These are phyloP conservation scores for Gnathonemus longibarbis DNA, from an alignment of 2,113 vertebrate genomes.

Conservation along the genomic window DNA sequence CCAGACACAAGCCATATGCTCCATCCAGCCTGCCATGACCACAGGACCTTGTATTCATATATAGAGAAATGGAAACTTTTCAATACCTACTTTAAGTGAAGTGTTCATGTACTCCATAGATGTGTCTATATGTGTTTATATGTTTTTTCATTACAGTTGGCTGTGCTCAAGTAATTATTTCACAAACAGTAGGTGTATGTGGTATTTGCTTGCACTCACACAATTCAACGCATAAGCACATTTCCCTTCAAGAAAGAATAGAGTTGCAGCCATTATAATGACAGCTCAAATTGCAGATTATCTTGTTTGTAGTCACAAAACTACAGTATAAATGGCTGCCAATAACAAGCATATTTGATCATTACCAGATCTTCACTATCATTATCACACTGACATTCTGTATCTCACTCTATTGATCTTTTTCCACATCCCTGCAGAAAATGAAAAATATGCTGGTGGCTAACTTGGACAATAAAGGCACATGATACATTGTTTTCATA, in stretches of 20 bases:
- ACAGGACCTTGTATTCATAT: not conserved
- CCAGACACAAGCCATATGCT: slow-evolving; percentile 81
- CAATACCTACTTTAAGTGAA: not conserved
- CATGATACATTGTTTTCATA: slow-evolving; percentile 43
- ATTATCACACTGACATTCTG: not conserved
- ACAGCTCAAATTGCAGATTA: not conserved
- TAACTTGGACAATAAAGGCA: slow-evolving; percentile 37
- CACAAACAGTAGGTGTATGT: not conserved
- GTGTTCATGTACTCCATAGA: not conserved
- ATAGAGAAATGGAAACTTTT: not conserved
- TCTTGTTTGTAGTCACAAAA: not conserved
- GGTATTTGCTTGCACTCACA: not conserved
- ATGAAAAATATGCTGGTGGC: slow-evolving; percentile 28
- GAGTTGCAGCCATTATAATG: not conserved
- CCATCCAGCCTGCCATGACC: slow-evolving; percentile 68
- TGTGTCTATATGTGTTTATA: not conserved
- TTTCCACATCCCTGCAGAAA: not conserved
- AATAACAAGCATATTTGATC: not conserved
- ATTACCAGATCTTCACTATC: not conserved
- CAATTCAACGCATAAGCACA: not conserved
- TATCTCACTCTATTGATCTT: not conserved
- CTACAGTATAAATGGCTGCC: not conserved
- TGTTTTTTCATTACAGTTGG: not conserved
- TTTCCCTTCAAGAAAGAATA: not conserved
- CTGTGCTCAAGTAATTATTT: not conserved